Base-by-base conservation (phyloP, 2,113 vertebrate species). In the Menidia beryllina region DNA sequence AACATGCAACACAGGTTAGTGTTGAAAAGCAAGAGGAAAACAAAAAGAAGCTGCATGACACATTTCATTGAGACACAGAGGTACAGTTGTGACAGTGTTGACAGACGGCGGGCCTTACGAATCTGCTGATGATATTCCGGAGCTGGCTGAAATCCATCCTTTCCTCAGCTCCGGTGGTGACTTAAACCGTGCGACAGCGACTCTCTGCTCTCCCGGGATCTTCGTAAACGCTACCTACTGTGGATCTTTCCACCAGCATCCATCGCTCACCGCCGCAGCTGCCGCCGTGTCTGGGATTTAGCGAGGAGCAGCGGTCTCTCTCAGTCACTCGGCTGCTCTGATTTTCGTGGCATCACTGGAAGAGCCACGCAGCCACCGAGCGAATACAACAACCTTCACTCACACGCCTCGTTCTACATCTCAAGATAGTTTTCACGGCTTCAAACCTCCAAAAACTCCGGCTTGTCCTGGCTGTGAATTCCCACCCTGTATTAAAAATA, bases 71-170 rank as follows among this genome's bases (percentile, higher is more conserved):
- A 51, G 48, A 36, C 72, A 66, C 55, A 30, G 43, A 61, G 59
- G 58, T 66, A 55, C 68, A 86, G 72, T 47, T 81, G 76, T 71
- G 77, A 79, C 73, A 63, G 61, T 39, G 49, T 61, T 75, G 77
- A 79, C 72, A 63, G 70, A 77, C 27, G 54, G 57, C 58, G 77
- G 61, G 47, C 56, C 92, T 93, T 88, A 93, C 92, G 78, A 88
- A 93, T 93, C 92, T 89, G 72, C 82, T 85, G 90, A 93, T 92
- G 86, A 91, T 83, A 43, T 87, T 90, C 88, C 92, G 90, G 78
- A 93, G 86, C 79, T 53, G 83, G 72, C 25, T 92, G 83, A 93
- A 88, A 88, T 93, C 91, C 92, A 93, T 93, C 86, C 81, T 92
- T 62, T 4, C 62, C 30, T n/a, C 74, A 60, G 86, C 77, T 48